Base-by-base conservation (phyloP, 1,140 invertebrate genomes). In the Heliconius eleuchia region DNA sequence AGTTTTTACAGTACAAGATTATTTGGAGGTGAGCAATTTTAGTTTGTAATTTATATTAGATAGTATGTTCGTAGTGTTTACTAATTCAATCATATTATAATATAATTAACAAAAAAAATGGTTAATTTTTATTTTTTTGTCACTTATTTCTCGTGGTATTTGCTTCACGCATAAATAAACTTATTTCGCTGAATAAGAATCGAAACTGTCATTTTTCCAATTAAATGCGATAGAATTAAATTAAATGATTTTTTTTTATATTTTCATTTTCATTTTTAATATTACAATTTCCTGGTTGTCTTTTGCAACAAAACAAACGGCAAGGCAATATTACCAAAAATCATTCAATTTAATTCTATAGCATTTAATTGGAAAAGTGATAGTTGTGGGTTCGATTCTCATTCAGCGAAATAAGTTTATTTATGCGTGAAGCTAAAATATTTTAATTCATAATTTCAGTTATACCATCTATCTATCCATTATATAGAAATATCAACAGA, bases 401-500 rank as follows among this genome's bases (percentile, higher is more conserved):
- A n/a, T n/a, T 55, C 4, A n/a, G 18, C 19, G 52, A n/a, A 55
- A 19, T 55, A 55, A 55, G 13, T 46, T 55, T 55, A 55, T 55
- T 55, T 55, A 37, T 16, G 7, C 18, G 18, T 52, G 18, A 52
- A 52, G 50, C 5, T 19, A 19, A 52, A 5, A 19, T 52, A 2
- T 19, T 2, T 52, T 5, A 52, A 52, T 23, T 23, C 0, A 23
- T 23, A 23, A 34, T 76, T 73, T 55, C 93, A 98, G 96, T 95
- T 98, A 23, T 98, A 98, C 91, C 97, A 98, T 90, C 91, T 98
- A n/a, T 97, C 97, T 87, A 86, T 99, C 27, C 95, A 97, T 87
- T 97, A 97, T 89, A 88, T 95, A 79, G 95, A 96, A 42, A 95
- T 96, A 75, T 94, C 90, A 86, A 92, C 92, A 3, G 97, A 98